Percentiles rank a stretch among this genome's conserved stretches.
phyloP scores from a whole-genome alignment of 2,888 invertebrate genomes.

The Spicauda simplicius region DNA sequence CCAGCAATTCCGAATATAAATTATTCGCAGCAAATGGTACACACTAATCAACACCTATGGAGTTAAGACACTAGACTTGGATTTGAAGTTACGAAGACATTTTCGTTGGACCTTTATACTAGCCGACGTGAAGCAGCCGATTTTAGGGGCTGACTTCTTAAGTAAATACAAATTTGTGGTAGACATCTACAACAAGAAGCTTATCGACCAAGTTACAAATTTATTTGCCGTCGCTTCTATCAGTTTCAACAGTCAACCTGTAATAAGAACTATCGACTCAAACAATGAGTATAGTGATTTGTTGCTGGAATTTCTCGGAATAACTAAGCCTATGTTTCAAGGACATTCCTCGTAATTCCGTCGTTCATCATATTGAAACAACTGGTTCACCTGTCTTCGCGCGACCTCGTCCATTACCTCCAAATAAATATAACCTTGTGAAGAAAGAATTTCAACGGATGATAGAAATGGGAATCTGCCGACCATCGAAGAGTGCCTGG shows the following conservation, averaged over 20 bases:
- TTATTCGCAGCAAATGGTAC: slow-evolving; percentile 14
- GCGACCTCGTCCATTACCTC: slow-evolving; percentile 11
- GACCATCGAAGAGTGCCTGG: slow-evolving; percentile 12
- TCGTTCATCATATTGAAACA: slow-evolving; percentile 15
- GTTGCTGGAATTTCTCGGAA: slow-evolving; percentile 5
- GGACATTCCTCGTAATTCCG: neutral
- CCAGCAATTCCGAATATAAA: slow-evolving; percentile 7
- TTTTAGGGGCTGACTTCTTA: slow-evolving; percentile 15
- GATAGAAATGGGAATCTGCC: slow-evolving; percentile 25
- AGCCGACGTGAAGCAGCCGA: too few species aligned
- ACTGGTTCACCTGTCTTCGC: slow-evolving; percentile 4
- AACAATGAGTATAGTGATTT: neutral
- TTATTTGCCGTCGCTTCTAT: slow-evolving; percentile 4
- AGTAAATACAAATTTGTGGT: slow-evolving; percentile 9
- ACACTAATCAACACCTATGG: slow-evolving; percentile 11
- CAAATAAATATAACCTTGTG: slow-evolving; percentile 8
- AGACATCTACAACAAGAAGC: neutral
- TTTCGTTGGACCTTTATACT: slow-evolving; percentile 9
- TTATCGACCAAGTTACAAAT: slow-evolving; percentile 6
- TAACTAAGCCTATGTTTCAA: slow-evolving; percentile 18
- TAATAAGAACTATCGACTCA: slow-evolving; percentile 9
- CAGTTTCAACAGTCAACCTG: too few species aligned
- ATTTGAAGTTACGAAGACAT: slow-evolving; percentile 10
- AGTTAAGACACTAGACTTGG: slow-evolving; percentile 1
- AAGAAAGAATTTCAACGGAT: slow-evolving; percentile 29